phyloP scores from a whole-genome alignment of 92 coral and sea anemone species.

The Pocillopora grandis region DNA sequence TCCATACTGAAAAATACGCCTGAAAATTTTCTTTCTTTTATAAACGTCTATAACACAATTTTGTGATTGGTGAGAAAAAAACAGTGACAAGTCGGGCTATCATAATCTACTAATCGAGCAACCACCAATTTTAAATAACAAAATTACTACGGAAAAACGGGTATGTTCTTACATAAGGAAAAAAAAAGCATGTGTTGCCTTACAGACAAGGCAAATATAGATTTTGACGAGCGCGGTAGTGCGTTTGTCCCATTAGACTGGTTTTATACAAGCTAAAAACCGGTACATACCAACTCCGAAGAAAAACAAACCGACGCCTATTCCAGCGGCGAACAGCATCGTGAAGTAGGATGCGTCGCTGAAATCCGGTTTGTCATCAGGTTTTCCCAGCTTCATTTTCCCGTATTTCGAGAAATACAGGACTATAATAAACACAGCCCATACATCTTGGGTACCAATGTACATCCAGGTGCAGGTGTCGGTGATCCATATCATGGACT shows the following conservation, averaged over 20 bases:
- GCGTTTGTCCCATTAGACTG: background rate
- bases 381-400: constrained; percentile 82
- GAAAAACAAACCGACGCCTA: constrained; percentile 87
- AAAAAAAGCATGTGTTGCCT: background rate
- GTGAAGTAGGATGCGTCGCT: constrained; percentile 90
- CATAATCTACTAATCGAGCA: too few relatives aligned
- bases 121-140: too few relatives aligned
- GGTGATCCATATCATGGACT: constrained; percentile 74
- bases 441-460: constrained; percentile 82
- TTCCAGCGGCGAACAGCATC: constrained; percentile 92
- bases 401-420: constrained; percentile 87
- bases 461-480: constrained; percentile 86
- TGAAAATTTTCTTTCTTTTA: too few relatives aligned
- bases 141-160: too few relatives aligned
- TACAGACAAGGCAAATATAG: background rate
- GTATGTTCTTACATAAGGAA: too few relatives aligned
- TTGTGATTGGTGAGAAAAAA: too few relatives aligned
- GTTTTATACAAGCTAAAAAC: background rate
- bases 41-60: too few relatives aligned
- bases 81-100: too few relatives aligned
- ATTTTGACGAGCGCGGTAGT: background rate
- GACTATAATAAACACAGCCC: constrained; percentile 86
- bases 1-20: too few relatives aligned
- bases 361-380: constrained; percentile 89
- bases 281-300: constrained; percentile 70